Evolutionary conservation across 2,888 invertebrate species (phyloP).

Genomic region (Trissoscelio sp.): DNA sequence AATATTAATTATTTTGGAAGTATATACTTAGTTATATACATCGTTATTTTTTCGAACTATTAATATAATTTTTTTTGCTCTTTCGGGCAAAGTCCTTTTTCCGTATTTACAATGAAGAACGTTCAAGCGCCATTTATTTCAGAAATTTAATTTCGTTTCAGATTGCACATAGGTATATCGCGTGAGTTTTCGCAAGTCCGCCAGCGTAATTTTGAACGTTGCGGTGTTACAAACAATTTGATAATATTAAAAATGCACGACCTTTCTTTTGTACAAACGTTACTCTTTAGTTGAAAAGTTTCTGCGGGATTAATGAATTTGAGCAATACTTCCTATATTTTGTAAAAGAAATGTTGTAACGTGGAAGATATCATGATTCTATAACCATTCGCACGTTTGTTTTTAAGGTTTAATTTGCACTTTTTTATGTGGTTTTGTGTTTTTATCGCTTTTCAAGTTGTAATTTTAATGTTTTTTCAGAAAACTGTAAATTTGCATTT

Average conservation of each 20-base stretch:
- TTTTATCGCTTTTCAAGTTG: slow-evolving; percentile 27
- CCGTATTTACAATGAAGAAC: slow-evolving; percentile 45
- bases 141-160: slow-evolving; percentile 48
- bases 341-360: neutral
- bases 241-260: slow-evolving; percentile 3
- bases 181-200: neutral
- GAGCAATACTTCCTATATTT: too few species aligned
- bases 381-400: neutral
- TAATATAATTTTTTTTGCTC: neutral
- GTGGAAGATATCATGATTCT: neutral
- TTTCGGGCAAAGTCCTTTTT: slow-evolving; percentile 15
- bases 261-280: neutral
- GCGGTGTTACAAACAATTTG: neutral
- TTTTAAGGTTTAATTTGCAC: slow-evolving; percentile 5
- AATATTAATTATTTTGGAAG: too few species aligned
- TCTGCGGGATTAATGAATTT: too few species aligned
- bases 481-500: slow-evolving; percentile 28
- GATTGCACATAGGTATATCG: slow-evolving; percentile 13
- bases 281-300: neutral
- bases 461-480: slow-evolving; percentile 25
- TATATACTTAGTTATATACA: too few species aligned
- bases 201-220: too few species aligned
- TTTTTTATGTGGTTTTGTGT: neutral
- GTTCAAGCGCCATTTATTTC: slow-evolving; percentile 31
- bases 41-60: too few species aligned